Conservation (phyloP, 2,113 vertebrate genomes). For the Lamprotornis superbus region DNA sequence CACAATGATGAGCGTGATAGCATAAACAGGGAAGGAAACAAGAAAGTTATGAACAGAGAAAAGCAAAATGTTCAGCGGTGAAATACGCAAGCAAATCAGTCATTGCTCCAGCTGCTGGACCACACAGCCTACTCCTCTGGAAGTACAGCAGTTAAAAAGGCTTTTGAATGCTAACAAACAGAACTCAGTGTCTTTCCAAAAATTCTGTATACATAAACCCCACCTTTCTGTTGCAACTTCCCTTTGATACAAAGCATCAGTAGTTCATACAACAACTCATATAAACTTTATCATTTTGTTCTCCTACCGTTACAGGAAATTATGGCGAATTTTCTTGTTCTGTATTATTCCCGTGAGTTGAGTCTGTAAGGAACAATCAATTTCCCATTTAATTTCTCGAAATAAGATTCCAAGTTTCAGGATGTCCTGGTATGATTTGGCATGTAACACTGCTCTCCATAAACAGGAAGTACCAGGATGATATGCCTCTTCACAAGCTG, state of each 20-base stretch:
- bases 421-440: not conserved
- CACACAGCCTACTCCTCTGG: not conserved
- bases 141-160: not conserved
- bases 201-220: not conserved
- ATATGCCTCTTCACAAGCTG: not conserved
- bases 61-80: not conserved
- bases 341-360: not conserved
- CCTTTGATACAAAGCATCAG: not conserved
- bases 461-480: not conserved
- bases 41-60: not conserved
- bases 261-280: not conserved
- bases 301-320: slow-evolving; percentile 28
- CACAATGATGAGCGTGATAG: not conserved
- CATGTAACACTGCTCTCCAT: not conserved
- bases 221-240: not conserved
- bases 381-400: slow-evolving; percentile 13
- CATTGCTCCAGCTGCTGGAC: not conserved
- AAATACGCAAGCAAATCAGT: not conserved
- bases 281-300: not conserved
- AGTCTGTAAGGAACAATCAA: not conserved
- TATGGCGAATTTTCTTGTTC: not conserved
- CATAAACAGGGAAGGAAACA: not conserved
- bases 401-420: slow-evolving; percentile 30
- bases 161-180: not conserved
- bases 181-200: not conserved